Evolutionary conservation across 1,140 invertebrate species (phyloP).

Genomic region (Drosophila sechellia): DNA sequence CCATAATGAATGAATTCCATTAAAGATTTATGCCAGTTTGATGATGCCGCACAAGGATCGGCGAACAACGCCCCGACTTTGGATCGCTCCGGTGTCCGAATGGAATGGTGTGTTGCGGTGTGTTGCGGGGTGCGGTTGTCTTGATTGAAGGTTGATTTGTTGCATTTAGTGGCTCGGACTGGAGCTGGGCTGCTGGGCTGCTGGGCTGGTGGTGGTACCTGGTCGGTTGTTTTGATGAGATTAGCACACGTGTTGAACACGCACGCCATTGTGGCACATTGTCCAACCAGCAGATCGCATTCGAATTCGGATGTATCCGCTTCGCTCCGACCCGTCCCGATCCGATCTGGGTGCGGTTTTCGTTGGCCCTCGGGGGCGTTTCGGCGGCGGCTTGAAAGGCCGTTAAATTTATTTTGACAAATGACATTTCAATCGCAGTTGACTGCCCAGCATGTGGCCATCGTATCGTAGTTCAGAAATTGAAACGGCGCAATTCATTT

Average conservation of each 20-base stretch:
- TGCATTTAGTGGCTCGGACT: slow-evolving; percentile 66
- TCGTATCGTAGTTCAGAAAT: slow-evolving; percentile 70
- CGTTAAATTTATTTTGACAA: slow-evolving; percentile 84
- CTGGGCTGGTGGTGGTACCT: slow-evolving; percentile 9
- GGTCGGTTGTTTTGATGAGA: slow-evolving; percentile 73
- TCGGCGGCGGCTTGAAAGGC: slow-evolving; percentile 65
- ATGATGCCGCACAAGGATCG: slow-evolving; percentile 80
- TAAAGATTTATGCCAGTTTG: slow-evolving; percentile 84
- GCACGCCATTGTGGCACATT: slow-evolving; percentile 52
- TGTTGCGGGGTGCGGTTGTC: slow-evolving; percentile 30
- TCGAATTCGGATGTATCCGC: slow-evolving; percentile 2
- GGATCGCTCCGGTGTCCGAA: background rate
- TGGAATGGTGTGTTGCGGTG: background rate
- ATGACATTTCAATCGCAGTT: slow-evolving; percentile 84
- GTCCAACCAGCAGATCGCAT: slow-evolving; percentile 15
- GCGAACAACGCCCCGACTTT: slow-evolving; percentile 47
- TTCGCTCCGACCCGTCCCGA: background rate
- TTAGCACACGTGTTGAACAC: slow-evolving; percentile 84
- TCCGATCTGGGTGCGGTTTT: slow-evolving; percentile 30
- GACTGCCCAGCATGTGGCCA: slow-evolving; percentile 62
- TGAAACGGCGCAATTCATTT: slow-evolving; percentile 81
- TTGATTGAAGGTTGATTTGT: slow-evolving; percentile 84
- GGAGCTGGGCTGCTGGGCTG: slow-evolving; percentile 1
- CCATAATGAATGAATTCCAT: slow-evolving; percentile 84
- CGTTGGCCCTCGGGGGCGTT: slow-evolving; percentile 36